Conservation (phyloP, 2,113 vertebrate species). For the Conger conger region DNA sequence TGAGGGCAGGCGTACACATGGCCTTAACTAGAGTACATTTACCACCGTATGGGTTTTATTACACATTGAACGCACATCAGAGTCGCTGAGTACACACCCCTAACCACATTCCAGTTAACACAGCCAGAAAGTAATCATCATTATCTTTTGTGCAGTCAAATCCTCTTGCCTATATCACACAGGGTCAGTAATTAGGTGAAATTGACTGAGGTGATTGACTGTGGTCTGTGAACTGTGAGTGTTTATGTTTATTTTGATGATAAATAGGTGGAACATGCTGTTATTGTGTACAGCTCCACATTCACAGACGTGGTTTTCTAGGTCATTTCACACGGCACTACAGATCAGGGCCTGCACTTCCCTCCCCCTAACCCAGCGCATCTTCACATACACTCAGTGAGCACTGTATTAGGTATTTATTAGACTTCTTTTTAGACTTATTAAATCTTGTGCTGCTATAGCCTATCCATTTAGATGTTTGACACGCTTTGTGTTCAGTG, state of each 20-base stretch:
- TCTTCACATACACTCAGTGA: not conserved
- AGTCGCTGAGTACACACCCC: not conserved
- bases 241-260: not conserved
- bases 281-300: not conserved
- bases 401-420: no score
- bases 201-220: not conserved
- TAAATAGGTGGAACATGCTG: not conserved
- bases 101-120: not conserved
- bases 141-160: not conserved
- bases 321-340: not conserved
- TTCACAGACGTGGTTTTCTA: not conserved
- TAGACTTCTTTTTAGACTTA: no score
- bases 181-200: not conserved
- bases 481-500: no score
- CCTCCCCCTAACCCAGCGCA: not conserved
- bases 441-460: no score
- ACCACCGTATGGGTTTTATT: not conserved
- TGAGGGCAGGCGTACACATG: conserved; percentile 43
- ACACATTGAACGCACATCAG: not conserved
- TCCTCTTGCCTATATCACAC: not conserved
- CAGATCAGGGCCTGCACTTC: not conserved
- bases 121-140: not conserved
- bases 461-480: no score
- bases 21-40: not conserved
- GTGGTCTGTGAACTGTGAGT: not conserved